phyloP scores from a whole-genome alignment of 2,888 invertebrate species.

The Tyria jacobaeae region DNA sequence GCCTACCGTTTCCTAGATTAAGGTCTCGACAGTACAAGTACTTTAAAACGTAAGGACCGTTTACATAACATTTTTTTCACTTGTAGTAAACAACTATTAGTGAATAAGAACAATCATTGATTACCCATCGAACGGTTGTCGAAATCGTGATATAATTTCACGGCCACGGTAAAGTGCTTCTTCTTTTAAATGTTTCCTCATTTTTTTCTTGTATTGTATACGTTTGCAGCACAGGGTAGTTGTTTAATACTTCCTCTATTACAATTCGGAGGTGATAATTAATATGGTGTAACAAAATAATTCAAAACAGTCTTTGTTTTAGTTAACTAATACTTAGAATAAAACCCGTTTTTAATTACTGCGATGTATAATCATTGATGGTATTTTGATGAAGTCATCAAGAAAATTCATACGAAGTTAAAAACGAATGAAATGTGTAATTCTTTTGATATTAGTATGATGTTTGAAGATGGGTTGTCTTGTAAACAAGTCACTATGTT shows the following conservation, averaged over 20 bases:
- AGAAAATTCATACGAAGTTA: slow-evolving; percentile 9
- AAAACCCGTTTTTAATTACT: slow-evolving; percentile 22
- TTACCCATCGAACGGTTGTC: slow-evolving; percentile 47
- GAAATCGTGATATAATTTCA: slow-evolving; percentile 65
- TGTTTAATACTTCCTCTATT: slow-evolving; percentile 47
- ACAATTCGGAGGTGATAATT: slow-evolving; percentile 33
- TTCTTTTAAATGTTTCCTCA: slow-evolving; percentile 61
- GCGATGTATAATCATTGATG: slow-evolving; percentile 9
- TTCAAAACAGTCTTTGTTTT: slow-evolving; percentile 34
- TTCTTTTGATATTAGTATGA: slow-evolving; percentile 13
- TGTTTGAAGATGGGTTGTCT: slow-evolving; percentile 16
- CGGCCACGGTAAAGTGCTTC: slow-evolving; percentile 68
- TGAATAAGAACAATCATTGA: slow-evolving; percentile 53
- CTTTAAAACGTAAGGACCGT: slow-evolving; percentile 31
- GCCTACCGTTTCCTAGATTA: slow-evolving; percentile 60
- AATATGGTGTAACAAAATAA: slow-evolving; percentile 25
- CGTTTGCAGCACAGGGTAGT: slow-evolving; percentile 42
- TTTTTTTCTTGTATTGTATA: slow-evolving; percentile 39
- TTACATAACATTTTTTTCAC: slow-evolving; percentile 29
- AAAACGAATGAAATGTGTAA: slow-evolving; percentile 13
- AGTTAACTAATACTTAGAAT: slow-evolving; percentile 20
- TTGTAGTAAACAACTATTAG: slow-evolving; percentile 4
- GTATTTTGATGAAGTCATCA: slow-evolving; percentile 6
- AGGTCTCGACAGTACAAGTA: slow-evolving; percentile 44
- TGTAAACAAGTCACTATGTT: slow-evolving; percentile 35